Evolutionary conservation across 2,113 vertebrate genomes (phyloP).

Genomic region (Piaya cayana): DNA sequence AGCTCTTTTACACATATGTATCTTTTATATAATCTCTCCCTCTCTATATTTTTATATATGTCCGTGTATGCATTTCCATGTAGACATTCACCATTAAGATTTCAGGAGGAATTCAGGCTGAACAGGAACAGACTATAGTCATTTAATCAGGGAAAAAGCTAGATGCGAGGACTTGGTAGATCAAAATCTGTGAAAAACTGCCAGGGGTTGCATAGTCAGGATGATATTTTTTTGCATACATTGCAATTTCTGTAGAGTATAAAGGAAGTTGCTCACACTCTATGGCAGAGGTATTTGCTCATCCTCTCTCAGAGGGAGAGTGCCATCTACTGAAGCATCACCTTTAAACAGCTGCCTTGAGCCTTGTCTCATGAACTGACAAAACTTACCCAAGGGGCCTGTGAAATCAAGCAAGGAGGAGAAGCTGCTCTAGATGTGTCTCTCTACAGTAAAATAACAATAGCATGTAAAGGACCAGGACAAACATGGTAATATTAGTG

Average conservation of each 20-base stretch:
- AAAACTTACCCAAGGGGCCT: not conserved
- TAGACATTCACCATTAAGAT: not conserved
- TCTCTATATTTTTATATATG: not conserved
- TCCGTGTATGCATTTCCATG: fast-evolving
- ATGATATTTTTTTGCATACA: not conserved
- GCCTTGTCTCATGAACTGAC: not conserved
- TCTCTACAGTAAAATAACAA: not conserved
- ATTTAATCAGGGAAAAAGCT: not conserved
- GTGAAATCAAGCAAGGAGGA: not conserved
- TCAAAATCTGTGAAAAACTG: not conserved
- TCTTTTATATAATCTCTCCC: not conserved
- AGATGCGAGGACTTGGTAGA: not conserved
- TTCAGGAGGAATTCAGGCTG: not conserved
- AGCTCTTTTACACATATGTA: not conserved
- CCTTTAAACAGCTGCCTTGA: not conserved
- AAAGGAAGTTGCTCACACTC: not conserved
- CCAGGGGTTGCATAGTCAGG: not conserved
- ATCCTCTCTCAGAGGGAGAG: conserved; percentile 40
- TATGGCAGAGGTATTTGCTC: not conserved
- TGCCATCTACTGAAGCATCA: conserved; percentile 59
- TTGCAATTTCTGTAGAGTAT: not conserved
- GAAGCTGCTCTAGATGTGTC: not conserved
- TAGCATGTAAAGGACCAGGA: not conserved
- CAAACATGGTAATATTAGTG: not conserved
- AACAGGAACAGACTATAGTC: not conserved